Evolutionary conservation across 2,888 invertebrate genomes (phyloP).

Genomic region (Argyresthia goedartella): DNA sequence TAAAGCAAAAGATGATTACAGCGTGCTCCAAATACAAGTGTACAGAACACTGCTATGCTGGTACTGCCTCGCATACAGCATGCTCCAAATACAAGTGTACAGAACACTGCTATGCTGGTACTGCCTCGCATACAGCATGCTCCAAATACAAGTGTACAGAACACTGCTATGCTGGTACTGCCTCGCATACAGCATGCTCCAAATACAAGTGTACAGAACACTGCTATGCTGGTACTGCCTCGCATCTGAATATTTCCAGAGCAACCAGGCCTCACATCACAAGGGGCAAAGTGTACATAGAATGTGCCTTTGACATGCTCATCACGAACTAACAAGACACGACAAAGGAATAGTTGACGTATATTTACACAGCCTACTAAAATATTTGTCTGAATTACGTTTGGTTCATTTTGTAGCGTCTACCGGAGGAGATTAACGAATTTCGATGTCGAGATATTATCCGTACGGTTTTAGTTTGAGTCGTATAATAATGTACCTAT

Average conservation of each 20-base stretch:
- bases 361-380: slow-evolving; percentile 31
- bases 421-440: not conserved
- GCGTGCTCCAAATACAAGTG: no score
- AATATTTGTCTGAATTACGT: slow-evolving; percentile 3
- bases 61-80: no score
- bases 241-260: slow-evolving; percentile 13
- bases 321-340: slow-evolving; percentile 29
- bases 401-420: not conserved
- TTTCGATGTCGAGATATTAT: not conserved
- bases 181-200: slow-evolving; percentile 5
- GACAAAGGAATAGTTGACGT: slow-evolving; percentile 58
- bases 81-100: no score
- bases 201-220: not conserved
- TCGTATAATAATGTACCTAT: no score
- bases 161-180: not conserved
- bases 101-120: no score
- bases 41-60: no score
- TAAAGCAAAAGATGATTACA: not conserved
- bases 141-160: not conserved
- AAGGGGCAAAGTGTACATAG: slow-evolving; percentile 10
- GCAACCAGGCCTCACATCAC: not conserved
- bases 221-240: not conserved
- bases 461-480: no score
- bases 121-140: no score
- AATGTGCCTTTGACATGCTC: slow-evolving; percentile 28